These are phyloP conservation scores for Tetragnatha versicolor DNA, from an alignment of 1,140 invertebrate genomes.

Conservation along the genomic window DNA sequence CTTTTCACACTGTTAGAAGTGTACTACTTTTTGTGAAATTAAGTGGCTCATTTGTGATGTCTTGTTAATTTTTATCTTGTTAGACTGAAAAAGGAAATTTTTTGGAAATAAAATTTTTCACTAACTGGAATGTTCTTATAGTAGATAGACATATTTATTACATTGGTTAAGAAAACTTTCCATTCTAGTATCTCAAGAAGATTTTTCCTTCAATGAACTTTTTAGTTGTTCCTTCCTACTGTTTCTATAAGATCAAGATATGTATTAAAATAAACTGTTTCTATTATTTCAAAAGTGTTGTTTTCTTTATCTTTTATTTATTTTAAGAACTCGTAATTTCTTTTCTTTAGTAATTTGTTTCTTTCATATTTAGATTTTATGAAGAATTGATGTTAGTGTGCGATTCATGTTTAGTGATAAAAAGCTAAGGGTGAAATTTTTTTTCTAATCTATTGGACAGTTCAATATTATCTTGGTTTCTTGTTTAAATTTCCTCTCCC, in stretches of 20 bases:
- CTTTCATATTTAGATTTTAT: neutral
- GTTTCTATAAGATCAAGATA: slow-evolving; percentile 53
- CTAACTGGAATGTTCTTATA: slow-evolving; percentile 50
- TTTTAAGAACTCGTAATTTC: neutral
- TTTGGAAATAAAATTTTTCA: slow-evolving; percentile 26
- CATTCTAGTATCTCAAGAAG: slow-evolving; percentile 1
- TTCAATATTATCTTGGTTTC: too few species aligned
- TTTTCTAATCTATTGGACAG: too few species aligned
- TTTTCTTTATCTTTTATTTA: neutral
- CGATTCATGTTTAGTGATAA: too few species aligned
- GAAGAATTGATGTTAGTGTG: too few species aligned
- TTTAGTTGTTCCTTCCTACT: slow-evolving; percentile 53
- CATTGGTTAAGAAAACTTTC: slow-evolving; percentile 27
- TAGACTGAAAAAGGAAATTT: slow-evolving; percentile 43
- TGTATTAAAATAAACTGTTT: slow-evolving; percentile 56
- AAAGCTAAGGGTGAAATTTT: too few species aligned
- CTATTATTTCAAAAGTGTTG: slow-evolving; percentile 28
- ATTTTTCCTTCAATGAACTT: slow-evolving; percentile 39
- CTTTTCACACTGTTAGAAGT: slow-evolving; percentile 52
- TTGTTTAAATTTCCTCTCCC: too few species aligned
- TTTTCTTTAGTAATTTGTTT: neutral
- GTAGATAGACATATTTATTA: slow-evolving; percentile 54
- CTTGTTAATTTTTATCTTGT: slow-evolving; percentile 55
- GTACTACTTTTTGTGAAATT: slow-evolving; percentile 36
- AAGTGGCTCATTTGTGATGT: slow-evolving; percentile 38